Percentiles rank a stretch among this genome's conserved stretches.
Evolutionary conservation across 2,797 vertebrate species (phyloP).

Genomic region (Pantherophis alleghaniensis): DNA sequence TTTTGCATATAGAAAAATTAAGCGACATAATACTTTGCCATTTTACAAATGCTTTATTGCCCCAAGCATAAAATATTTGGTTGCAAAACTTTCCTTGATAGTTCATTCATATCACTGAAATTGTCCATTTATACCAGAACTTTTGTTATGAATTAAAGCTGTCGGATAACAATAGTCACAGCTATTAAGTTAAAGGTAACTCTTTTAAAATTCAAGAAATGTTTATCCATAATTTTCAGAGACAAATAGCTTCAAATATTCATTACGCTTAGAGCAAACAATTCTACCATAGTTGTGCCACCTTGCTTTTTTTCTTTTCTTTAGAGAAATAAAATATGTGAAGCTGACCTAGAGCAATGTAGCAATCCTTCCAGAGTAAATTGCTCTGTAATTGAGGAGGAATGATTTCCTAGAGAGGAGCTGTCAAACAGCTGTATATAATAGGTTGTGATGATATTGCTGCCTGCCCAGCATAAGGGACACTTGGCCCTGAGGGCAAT

Average conservation of each 20-base stretch:
- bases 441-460: not conserved
- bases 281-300: not conserved
- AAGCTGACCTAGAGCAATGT: slow-evolving; percentile 3
- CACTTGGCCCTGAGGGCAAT: not conserved
- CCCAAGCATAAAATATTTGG: not conserved
- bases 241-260: not conserved
- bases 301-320: not conserved
- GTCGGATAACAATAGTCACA: not conserved
- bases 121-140: not conserved
- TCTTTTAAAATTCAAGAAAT: not conserved
- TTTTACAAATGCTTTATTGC: not conserved
- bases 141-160: not conserved
- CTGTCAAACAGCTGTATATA: not conserved
- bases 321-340: slow-evolving; percentile 4
- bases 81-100: not conserved
- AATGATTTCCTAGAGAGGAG: slow-evolving; percentile 11
- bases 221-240: not conserved
- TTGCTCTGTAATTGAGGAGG: slow-evolving; percentile 4
- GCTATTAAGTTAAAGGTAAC: not conserved
- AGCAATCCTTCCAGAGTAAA: slow-evolving; percentile 6
- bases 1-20: not conserved
- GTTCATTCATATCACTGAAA: not conserved
- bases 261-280: not conserved
- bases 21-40: not conserved
- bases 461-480: not conserved